phyloP scores from a whole-genome alignment of 2,888 invertebrate species.

The Eilema depressum region DNA sequence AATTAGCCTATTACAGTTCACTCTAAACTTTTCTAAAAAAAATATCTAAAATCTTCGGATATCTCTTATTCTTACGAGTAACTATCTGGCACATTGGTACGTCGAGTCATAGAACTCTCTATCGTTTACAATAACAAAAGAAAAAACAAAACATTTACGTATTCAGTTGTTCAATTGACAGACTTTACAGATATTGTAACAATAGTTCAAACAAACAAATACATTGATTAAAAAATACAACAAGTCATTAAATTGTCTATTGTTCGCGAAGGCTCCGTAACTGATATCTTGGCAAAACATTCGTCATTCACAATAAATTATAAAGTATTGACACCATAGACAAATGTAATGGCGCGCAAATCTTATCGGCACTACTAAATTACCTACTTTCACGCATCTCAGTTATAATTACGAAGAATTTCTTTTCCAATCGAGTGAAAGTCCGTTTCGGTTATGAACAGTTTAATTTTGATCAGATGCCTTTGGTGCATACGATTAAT shows the following conservation, averaged over 20 bases:
- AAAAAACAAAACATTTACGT: background rate
- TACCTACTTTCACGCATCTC: constrained; percentile 67
- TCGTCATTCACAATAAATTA: constrained; percentile 45
- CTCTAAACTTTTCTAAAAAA: no score
- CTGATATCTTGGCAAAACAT: constrained; percentile 14
- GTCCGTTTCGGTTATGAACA: constrained; percentile 59
- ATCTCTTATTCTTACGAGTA: no score
- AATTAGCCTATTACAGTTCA: no score
- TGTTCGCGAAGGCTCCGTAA: constrained; percentile 13
- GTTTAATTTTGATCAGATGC: constrained; percentile 52
- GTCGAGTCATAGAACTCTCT: background rate
- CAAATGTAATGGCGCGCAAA: constrained; percentile 48
- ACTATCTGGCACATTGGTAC: background rate
- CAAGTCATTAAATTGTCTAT: constrained; percentile 3
- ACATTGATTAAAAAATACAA: constrained; percentile 3
- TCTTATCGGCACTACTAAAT: constrained; percentile 53
- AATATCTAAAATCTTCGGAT: no score
- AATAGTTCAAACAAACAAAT: background rate
- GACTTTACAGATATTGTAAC: background rate
- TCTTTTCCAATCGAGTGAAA: constrained; percentile 67
- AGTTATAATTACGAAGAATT: constrained; percentile 65
- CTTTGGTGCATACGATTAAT: constrained; percentile 18
- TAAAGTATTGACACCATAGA: constrained; percentile 24
- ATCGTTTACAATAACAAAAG: background rate
- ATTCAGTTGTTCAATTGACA: background rate